These are phyloP conservation scores for Thaumetopoea pityocampa DNA, from an alignment of 1,140 invertebrate species.

Conservation along the genomic window DNA sequence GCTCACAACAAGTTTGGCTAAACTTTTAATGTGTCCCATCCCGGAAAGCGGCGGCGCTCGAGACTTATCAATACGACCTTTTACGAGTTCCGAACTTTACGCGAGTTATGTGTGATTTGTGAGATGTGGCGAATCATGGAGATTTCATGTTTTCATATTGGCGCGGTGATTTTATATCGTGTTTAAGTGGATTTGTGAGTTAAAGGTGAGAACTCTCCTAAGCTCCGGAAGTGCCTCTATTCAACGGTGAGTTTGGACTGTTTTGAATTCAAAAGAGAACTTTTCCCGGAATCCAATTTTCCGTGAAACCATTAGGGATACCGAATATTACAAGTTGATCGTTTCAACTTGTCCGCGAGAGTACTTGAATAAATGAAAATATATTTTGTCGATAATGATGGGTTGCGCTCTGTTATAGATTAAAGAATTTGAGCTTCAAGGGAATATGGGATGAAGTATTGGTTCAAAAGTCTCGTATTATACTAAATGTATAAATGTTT, in stretches of 20 bases:
- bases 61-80: slow-evolving; percentile 29
- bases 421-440: slow-evolving; percentile 11
- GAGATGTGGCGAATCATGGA: slow-evolving; percentile 46
- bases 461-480: no score
- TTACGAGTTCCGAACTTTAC: slow-evolving; percentile 23
- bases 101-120: slow-evolving; percentile 42
- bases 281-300: slow-evolving; percentile 3
- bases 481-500: no score
- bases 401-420: slow-evolving; percentile 3
- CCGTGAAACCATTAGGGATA: slow-evolving; percentile 8
- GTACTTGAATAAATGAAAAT: slow-evolving; percentile 20
- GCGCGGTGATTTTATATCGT: slow-evolving; percentile 42
- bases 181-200: slow-evolving; percentile 35
- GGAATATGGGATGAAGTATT: no score
- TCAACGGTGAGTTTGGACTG: slow-evolving; percentile 34
- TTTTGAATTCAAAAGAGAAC: slow-evolving; percentile 8
- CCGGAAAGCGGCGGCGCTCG: slow-evolving; percentile 19
- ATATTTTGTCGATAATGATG: slow-evolving; percentile 14
- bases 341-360: slow-evolving; percentile 6
- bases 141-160: slow-evolving; percentile 39
- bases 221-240: no score
- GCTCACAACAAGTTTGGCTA: slow-evolving; percentile 11
- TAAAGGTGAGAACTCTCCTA: slow-evolving; percentile 24
- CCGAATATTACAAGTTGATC: slow-evolving; percentile 11
- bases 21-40: slow-evolving; percentile 28